Evolutionary conservation across 1,140 invertebrate species (phyloP), one percentile per base, ranked within the genome.

Genomic region (Atta texana): DNA sequence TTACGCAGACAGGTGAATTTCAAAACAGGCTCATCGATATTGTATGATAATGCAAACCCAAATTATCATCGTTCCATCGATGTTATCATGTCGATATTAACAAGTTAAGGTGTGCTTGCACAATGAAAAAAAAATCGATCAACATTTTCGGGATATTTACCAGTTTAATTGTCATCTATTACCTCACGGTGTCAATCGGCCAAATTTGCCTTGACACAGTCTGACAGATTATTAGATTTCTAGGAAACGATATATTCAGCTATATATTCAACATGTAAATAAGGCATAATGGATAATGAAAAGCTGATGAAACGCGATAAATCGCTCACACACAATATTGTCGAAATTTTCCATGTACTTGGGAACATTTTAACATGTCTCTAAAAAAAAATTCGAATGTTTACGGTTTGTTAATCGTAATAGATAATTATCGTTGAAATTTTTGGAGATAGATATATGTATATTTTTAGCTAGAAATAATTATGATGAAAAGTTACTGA

Each of bases 1-100:
- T 78, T 61, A 77, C 66, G 71, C 81, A 51, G 72, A 85, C 82
- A 66, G 61, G 74, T 78, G 82, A 31, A 85, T 68, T 76, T 31
- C 59, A 78, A 66, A 78, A 74, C 39, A 39, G 39, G 24, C 66
- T 21, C 39, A 21, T 59, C 34, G 7, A 84, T 61, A 84, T 59
- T 21, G 55, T 69, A 16, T 28, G 80, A 84, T 84, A 84, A 75
- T 24, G 21, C 14, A 28, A 84, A 84, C 63, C 63, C 39, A 44
- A 63, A 74, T 84, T 61, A 84, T 84, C 39, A 75, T 75, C 55
- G 53, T 24, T 74, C 24, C 16, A 34, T 31, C 39, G 69, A 51
- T 44, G 55, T 63, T 84, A 84, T 84, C 69, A 14, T 8, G 44
- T 24, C 57, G 69, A 61, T 75, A 75, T 14, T n/a, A 74, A 63